Evolutionary conservation across 1,140 invertebrate genomes (phyloP).

Genomic region (Neotoxoptera formosana): DNA sequence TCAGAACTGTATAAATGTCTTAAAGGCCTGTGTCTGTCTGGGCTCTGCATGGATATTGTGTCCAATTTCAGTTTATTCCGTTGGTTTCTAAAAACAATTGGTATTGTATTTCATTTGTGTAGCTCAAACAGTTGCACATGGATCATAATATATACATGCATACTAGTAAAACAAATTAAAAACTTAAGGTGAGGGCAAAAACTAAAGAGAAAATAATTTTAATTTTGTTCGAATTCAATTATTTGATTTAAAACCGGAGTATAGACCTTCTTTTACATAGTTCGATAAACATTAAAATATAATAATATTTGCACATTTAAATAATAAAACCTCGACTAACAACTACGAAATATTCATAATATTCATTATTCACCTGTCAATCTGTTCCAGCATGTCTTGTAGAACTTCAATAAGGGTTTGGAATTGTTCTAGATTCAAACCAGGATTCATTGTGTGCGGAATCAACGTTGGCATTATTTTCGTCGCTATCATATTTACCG

Average conservation of each 20-base stretch:
- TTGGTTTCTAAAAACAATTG: constrained; percentile 69
- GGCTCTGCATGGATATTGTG: constrained; percentile 76
- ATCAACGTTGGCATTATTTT: constrained; percentile 91
- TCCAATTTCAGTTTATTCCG: constrained; percentile 84
- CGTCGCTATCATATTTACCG: constrained; percentile 91
- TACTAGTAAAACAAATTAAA: not conserved
- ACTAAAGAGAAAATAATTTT: not conserved
- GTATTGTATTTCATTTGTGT: not conserved
- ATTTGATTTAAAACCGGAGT: not conserved
- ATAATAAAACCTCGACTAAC: not conserved
- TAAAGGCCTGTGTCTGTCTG: constrained; percentile 77
- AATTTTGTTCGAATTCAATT: not conserved
- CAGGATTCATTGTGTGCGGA: constrained; percentile 91
- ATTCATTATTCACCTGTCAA: constrained; percentile 72
- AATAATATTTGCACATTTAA: not conserved
- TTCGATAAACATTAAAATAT: not conserved
- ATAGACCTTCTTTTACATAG: not conserved
- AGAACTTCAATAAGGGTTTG: constrained; percentile 84
- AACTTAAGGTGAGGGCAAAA: not conserved
- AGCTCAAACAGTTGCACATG: not conserved
- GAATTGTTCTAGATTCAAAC: constrained; percentile 90
- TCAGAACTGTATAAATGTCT: constrained; percentile 86
- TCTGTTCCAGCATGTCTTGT: constrained; percentile 92
- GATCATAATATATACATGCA: no score
- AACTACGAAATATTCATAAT: not conserved